Evolutionary conservation across 2,113 vertebrate species (phyloP), one percentile per base, ranked within the genome.

Genomic region (Marcusenius ussheri): DNA sequence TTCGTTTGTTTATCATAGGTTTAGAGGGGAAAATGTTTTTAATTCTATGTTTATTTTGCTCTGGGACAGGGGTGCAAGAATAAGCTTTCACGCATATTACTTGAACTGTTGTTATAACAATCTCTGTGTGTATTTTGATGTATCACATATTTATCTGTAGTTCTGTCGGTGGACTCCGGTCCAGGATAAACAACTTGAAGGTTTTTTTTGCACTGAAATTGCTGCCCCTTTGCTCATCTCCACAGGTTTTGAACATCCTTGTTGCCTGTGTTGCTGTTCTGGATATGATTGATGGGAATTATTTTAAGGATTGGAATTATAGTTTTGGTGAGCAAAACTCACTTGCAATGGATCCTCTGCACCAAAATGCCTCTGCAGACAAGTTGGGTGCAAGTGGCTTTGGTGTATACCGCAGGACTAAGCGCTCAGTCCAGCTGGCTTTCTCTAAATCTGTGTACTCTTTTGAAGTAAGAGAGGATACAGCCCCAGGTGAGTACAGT

Each of bases 391-490:
- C 83, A 89, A 90, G 50, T 62, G 27, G 83, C 88, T 90, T 39
- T 90, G 74, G 83, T 83, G 35, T 66, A 39, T 90, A 85, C 47
- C 74, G 90, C 88, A 90, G 53, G 0, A 93, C 88, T 92, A 95
- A 93, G 94, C 92, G 92, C 91, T 91, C 35, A 90, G 90, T 90
- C 90, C 93, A 91, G 91, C 91, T 93, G 91, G 93, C 91, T 90
- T 95, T 94, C 91, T 92, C 93, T 87, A 94, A 90, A 91, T 91
- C 91, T 66, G 93, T 95, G 58, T 94, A 95, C 93, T 95, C 95
- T 46, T 96, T 96, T 93, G 91, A 95, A 90, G 93, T 96, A 58
- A 94, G 90, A 89, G 96, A 96, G 93, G 95, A 96, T 93, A 95
- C 95, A 86, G 56, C 90, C 86, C 95, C 95, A 94, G 95, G 95